Evolutionary conservation across 2,888 invertebrate genomes (phyloP).

Genomic region (Ypsolopha scabrella): DNA sequence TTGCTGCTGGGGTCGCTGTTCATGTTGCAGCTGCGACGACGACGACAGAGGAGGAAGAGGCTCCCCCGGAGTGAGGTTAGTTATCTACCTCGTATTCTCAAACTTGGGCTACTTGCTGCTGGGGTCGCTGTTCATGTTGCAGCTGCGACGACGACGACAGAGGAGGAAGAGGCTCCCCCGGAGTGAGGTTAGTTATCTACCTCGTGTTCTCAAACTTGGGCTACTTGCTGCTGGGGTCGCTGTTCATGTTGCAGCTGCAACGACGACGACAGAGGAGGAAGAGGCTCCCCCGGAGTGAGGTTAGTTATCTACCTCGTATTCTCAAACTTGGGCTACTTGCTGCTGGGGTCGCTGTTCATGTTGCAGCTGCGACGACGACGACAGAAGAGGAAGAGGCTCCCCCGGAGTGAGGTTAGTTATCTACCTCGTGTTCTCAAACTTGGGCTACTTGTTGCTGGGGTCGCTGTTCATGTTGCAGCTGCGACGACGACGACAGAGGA

Average conservation of each 20-base stretch:
- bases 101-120: constrained; percentile 87
- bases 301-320: constrained; percentile 89
- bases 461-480: constrained; percentile 82
- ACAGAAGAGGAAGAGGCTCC: constrained; percentile 7
- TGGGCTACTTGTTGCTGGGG: constrained; percentile 86
- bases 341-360: constrained; percentile 84
- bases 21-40: constrained; percentile 73
- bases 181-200: constrained; percentile 77
- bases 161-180: constrained; percentile 8
- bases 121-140: constrained; percentile 81
- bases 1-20: constrained; percentile 84
- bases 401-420: constrained; percentile 69
- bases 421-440: constrained; percentile 89
- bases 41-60: constrained; percentile 15
- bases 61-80: constrained; percentile 71
- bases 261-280: constrained; percentile 23
- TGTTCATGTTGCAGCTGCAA: constrained; percentile 79
- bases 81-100: constrained; percentile 90
- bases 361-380: constrained; percentile 69
- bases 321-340: constrained; percentile 86
- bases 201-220: constrained; percentile 89
- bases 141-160: constrained; percentile 60
- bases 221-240: constrained; percentile 82
- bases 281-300: constrained; percentile 3
- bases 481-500: constrained; percentile 26